A percentile compares a stretch with the other conserved stretches of the same genome.
These are phyloP conservation scores for Pavo muticus DNA, from an alignment of 2,113 vertebrate species.

Conservation along the genomic window DNA sequence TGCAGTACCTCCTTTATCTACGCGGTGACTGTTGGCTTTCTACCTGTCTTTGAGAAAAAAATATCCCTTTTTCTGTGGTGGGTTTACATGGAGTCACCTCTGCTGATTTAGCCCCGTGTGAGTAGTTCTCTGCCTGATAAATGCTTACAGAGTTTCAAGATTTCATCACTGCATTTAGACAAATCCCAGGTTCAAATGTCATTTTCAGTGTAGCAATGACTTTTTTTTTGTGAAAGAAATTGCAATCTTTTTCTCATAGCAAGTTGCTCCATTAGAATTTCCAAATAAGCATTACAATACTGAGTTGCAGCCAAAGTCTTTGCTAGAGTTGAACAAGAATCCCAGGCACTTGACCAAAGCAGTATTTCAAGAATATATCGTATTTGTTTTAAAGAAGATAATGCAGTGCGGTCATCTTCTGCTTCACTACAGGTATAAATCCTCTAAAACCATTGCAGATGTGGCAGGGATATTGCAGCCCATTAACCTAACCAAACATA, in stretches of 20 bases:
- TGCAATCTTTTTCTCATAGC: neutral
- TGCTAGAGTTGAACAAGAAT: conserved; percentile 16
- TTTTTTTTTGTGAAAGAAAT: neutral
- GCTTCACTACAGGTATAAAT: conserved; percentile 68
- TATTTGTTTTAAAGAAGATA: conserved; percentile 69
- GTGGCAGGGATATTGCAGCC: conserved; percentile 69
- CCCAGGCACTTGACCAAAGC: conserved; percentile 54
- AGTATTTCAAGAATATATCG: conserved; percentile 62
- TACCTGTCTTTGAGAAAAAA: neutral
- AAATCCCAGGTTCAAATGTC: conserved; percentile 2
- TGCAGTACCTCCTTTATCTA: neutral
- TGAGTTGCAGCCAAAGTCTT: conserved; percentile 16
- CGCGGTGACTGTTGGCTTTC: neutral
- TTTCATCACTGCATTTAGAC: conserved; percentile 2
- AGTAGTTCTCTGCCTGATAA: neutral
- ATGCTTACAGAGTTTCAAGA: neutral
- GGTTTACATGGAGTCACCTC: neutral
- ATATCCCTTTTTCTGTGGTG: neutral
- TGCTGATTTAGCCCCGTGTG: neutral
- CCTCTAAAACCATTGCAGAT: conserved; percentile 66
- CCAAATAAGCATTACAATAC: neutral
- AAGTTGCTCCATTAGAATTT: neutral
- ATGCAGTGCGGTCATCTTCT: conserved; percentile 67
- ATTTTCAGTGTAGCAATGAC: neutral
- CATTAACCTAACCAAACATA: conserved; percentile 67